Base-by-base conservation (phyloP, 1,140 invertebrate species). In the Diorhabda sublineata region DNA sequence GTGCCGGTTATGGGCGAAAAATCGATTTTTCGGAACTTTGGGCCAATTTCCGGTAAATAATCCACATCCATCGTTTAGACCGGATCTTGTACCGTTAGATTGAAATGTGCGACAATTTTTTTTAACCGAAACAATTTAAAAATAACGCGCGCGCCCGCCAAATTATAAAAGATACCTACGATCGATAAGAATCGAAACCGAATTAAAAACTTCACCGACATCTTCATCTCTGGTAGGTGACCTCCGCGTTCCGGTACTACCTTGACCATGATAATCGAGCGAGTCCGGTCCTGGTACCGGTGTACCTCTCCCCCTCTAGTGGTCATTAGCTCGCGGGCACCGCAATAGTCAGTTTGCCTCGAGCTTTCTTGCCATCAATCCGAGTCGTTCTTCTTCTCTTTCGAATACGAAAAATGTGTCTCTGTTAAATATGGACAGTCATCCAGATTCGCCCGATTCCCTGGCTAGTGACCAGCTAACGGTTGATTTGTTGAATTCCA, bases 361-460 rank as follows among this genome's bases (percentile, higher is more conserved):
- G 69, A 78, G 78, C 77, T 68, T 69, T 79, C 75, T 77, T 52
- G 45, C 62, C 8, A 64, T 52, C 47, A 52, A 66, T 43, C 44
- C 57, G 9, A 56, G 63, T 45, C 56, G n/a, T 11, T 60, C 58
- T n/a, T 63, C 66, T 11, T 11, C 45, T 73, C 71, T 74, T 71
- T 67, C 73, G 67, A 52, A 74, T 72, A 74, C 45, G n/a, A 9
- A 63, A 66, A 61, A 74, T 71, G 69, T 71, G 71, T 67, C 69
- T 63, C 5, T 11, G 45, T 66, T 45, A 44, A 73, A 9, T 2
- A 80, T 79, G 77, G 77, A 79, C 68, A 74, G 68, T 57, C 76
- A 79, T 67, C 78, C 80, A 5, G 79, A 80, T 66, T 81, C 80
- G 58, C 79, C 80, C 26, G 80, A 81, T 71, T 81, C 80, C 61